These are phyloP conservation scores for Grallaria varia DNA, from an alignment of 2,113 vertebrate species.

Conservation along the genomic window DNA sequence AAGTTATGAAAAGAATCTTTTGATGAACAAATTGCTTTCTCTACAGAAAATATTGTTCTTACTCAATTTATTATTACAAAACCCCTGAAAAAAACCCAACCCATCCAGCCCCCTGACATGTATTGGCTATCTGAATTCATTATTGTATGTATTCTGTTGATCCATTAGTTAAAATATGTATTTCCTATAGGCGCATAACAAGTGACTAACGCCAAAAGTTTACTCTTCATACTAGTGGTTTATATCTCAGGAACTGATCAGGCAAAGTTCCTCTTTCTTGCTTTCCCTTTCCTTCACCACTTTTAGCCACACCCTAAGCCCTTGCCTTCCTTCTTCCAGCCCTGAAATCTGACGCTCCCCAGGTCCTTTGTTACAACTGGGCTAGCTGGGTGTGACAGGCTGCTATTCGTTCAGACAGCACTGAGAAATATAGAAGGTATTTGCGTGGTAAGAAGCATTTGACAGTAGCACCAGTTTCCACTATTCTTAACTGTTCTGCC, in stretches of 20 bases:
- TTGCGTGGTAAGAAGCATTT: not conserved
- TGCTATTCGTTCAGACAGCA: not conserved
- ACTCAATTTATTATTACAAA: not conserved
- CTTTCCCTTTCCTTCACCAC: not conserved
- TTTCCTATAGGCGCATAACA: not conserved
- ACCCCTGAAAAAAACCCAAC: not conserved
- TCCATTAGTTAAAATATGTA: not conserved
- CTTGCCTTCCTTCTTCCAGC: not conserved
- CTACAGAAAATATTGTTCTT: not conserved
- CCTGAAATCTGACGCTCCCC: not conserved
- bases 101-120: not conserved
- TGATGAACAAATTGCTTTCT: not conserved
- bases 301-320: not conserved
- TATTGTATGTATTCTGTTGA: not conserved
- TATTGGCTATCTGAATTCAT: not conserved
- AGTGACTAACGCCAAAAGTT: not conserved
- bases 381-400: not conserved
- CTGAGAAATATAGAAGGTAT: not conserved
- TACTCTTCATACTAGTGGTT: not conserved
- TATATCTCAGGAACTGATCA: not conserved
- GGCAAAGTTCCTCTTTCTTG: not conserved
- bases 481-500: not conserved
- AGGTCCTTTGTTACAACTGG: not conserved
- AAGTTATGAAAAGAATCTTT: not conserved
- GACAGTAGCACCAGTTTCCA: not conserved